Percentiles rank a stretch among this genome's conserved stretches.
Conservation (phyloP, 2,113 vertebrate species). For the Mirza zaza region DNA sequence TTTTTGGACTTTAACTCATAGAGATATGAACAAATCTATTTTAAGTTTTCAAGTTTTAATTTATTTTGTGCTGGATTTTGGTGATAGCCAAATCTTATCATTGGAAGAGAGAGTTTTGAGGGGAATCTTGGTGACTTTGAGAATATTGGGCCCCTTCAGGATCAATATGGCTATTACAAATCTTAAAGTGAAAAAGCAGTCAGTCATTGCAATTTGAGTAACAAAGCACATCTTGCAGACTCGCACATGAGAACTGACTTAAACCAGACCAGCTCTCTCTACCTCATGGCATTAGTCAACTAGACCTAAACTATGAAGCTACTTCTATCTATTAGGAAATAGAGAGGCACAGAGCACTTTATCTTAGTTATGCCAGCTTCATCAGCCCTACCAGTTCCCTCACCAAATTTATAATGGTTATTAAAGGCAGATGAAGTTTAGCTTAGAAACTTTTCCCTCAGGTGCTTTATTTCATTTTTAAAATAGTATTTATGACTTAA, state of each 20-base stretch:
- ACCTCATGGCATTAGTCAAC: neutral
- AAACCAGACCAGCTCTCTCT: neutral
- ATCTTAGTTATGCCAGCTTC: neutral
- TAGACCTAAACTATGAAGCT: neutral
- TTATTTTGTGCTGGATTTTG: slow-evolving; percentile 30
- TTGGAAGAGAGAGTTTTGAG: neutral
- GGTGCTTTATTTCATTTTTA: neutral
- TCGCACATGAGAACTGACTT: neutral
- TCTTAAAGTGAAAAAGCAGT: neutral
- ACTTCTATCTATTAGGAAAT: neutral
- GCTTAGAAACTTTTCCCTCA: slow-evolving; percentile 7
- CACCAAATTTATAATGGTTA: neutral
- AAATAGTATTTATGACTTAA: slow-evolving; percentile 25
- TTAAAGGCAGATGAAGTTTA: slow-evolving; percentile 24
- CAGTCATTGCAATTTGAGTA: neutral
- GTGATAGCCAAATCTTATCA: neutral
- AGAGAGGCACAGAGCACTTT: neutral
- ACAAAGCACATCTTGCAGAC: neutral
- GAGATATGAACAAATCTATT: neutral
- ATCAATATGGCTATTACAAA: neutral
- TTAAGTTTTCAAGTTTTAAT: neutral
- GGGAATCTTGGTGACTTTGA: neutral
- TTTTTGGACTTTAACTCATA: slow-evolving; percentile 15
- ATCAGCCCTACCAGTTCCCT: neutral
- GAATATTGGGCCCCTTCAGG: neutral